Evolutionary conservation across 2,888 invertebrate genomes (phyloP), one percentile per base, ranked within the genome.

Genomic region (Xylota segnis): DNA sequence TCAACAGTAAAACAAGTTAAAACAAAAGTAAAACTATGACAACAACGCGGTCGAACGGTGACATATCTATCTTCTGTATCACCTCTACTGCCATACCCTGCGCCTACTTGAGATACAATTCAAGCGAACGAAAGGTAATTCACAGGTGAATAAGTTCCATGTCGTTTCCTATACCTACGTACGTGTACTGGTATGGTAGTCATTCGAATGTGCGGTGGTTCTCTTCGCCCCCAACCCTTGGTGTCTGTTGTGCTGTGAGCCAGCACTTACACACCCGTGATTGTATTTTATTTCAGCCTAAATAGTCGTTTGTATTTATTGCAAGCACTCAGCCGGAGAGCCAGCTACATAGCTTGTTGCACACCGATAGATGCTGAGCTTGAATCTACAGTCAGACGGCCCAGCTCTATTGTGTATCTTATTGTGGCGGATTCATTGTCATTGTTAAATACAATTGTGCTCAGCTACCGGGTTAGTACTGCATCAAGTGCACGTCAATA

Each of bases 401-500:
- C 45, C 52, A 71, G 23, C 32, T 74, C 66, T 56, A 83, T 70
- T 74, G 65, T 83, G 63, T 50, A 34, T 66, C 40, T 54, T 50
- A 54, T 66, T 74, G 74, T 61, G 52, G 71, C 34, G 12, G 40
- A 75, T 81, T 81, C 81, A 81, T 32, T 75, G 81, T 76, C 82
- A 86, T 81, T 86, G 84, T 86, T 86, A 61, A 76, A 70, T 45
- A 54, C 58, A 75, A 47, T 78, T 71, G 65, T 50, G 27, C 43
- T 68, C 43, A 37, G 61, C 79, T 76, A 81, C 71, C 61, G 61
- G 71, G 76, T 66, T 43, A 59, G 61, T 10, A 32, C 14, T 58
- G 79, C 84, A 71, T 71, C 81, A 82, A 81, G 81, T 76, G 75
- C 81, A 82, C 71, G 75, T 81, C 76, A 81, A 76, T 86, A 71